These are phyloP conservation scores for Ellobium chinense DNA, from an alignment of 2,888 invertebrate species.

Conservation along the genomic window DNA sequence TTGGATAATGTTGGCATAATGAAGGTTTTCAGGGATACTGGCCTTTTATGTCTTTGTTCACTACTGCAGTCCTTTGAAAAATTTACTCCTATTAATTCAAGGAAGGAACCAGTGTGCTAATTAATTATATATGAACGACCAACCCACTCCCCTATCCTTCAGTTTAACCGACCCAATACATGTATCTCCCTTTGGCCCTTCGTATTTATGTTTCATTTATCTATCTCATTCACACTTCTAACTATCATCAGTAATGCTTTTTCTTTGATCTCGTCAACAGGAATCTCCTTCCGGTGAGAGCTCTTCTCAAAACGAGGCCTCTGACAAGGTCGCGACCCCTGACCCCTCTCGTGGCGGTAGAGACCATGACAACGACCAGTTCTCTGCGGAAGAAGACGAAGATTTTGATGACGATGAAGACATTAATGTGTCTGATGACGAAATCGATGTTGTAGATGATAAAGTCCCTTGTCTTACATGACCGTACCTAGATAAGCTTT, in stretches of 20 bases:
- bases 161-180: too few relatives aligned
- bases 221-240: too few relatives aligned
- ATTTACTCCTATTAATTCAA: too few relatives aligned
- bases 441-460: conserved; percentile 29
- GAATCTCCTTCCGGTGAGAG: conserved; percentile 33
- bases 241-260: background rate
- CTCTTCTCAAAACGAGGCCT: background rate
- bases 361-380: conserved; percentile 12
- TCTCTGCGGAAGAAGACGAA: conserved; percentile 31
- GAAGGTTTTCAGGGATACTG: too few relatives aligned
- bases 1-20: too few relatives aligned
- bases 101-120: too few relatives aligned
- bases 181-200: too few relatives aligned
- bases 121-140: too few relatives aligned
- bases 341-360: background rate
- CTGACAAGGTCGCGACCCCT: background rate
- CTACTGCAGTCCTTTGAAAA: too few relatives aligned
- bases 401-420: conserved; percentile 28
- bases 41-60: background rate
- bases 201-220: too few relatives aligned
- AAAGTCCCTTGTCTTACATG: background rate
- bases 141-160: too few relatives aligned
- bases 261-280: background rate
- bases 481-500: background rate
- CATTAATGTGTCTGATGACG: conserved; percentile 27